Evolutionary conservation across 2,888 invertebrate species (phyloP), one percentile per base, ranked within the genome.

Genomic region (Koerneria pararmatus): DNA sequence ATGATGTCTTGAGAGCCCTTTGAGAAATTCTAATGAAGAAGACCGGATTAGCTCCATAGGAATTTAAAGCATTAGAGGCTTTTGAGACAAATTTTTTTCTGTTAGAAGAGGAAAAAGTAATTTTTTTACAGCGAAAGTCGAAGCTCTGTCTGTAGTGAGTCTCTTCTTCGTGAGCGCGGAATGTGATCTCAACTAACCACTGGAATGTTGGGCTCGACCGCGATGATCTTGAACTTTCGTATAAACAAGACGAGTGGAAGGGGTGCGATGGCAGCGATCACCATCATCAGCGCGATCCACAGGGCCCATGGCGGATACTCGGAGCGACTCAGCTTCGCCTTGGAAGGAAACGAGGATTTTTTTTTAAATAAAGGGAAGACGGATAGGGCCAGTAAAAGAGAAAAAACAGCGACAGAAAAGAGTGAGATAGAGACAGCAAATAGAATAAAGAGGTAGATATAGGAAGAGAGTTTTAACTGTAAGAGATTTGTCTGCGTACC

Each of bases 151-250:
- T 15, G 15, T 41, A 41, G 41, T 41, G 11, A 15, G 41, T 15
- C 41, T 41, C 8, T 41, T 15, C 15, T 41, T 41, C 15, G 8
- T 41, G 41, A 41, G 41, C 8, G 8, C 8, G 27, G 5, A 31
- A 4, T 8, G 31, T n/a, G 11, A 24, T 1, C 3, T 22, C 4
- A 24, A 22, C 67, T 65, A 70, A 80, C 80, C 66, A 72, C 75
- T 8, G 92, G 92, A 81, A 93, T 92, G 85, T 92, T 91, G 79
- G 91, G 88, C 83, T 93, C 93, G 76, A 91, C 88, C 77, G 91
- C 89, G 72, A 91, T 88, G 83, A 91, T 91, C 85, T 92, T 92
- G 89, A 91, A 93, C 83, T 91, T 88, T 71, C 93, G 88, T 80
- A 93, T 88, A 37, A 93, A 87, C 84, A 91, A 90, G 58, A 93